Percentiles rank a stretch among this genome's conserved stretches.
These are phyloP conservation scores for Gonioctena quinquepunctata DNA, from an alignment of 1,140 invertebrate species.

Conservation along the genomic window DNA sequence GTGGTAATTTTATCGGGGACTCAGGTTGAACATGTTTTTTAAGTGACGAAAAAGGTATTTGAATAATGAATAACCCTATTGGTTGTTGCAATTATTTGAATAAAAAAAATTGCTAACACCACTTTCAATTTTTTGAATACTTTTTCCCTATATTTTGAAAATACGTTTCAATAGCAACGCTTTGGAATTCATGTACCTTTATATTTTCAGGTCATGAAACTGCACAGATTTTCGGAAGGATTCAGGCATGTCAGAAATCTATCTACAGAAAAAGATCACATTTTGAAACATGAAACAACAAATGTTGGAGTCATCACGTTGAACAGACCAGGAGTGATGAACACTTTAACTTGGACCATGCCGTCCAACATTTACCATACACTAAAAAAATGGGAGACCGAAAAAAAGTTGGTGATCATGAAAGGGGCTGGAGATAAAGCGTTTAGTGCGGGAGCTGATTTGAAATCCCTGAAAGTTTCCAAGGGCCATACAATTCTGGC, in stretches of 20 bases:
- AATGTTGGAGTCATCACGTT: slow-evolving; percentile 79
- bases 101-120: too few species aligned
- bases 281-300: slow-evolving; percentile 51
- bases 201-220: neutral
- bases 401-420: slow-evolving; percentile 80
- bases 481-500: neutral
- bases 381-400: slow-evolving; percentile 76
- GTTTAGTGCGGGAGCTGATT: slow-evolving; percentile 96
- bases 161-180: too few species aligned
- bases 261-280: neutral
- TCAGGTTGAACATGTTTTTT: too few species aligned
- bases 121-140: too few species aligned
- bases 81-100: too few species aligned
- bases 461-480: neutral
- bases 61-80: too few species aligned
- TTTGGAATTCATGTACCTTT: too few species aligned
- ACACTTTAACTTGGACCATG: slow-evolving; percentile 67
- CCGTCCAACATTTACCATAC: neutral
- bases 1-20: too few species aligned
- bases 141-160: too few species aligned
- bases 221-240: neutral
- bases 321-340: slow-evolving; percentile 88
- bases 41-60: too few species aligned
- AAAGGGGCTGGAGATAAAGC: slow-evolving; percentile 88
- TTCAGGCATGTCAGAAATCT: neutral